Evolutionary conservation across 1,140 invertebrate species (phyloP).

Genomic region (Scaptomyza graminum): DNA sequence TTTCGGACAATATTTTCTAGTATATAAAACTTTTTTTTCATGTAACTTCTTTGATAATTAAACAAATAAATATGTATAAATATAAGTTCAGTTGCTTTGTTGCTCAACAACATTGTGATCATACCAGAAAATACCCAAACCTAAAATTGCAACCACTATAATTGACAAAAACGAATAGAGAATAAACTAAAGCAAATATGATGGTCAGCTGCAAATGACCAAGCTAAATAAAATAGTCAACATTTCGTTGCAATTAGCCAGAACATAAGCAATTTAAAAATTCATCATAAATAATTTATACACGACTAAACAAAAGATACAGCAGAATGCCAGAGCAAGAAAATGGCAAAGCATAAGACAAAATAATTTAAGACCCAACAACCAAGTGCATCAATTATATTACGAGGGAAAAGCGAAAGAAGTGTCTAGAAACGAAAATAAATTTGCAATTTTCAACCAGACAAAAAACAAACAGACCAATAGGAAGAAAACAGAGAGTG

Average conservation of each 20-base stretch:
- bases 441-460: slow-evolving; percentile 40
- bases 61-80: no score
- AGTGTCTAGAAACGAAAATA: slow-evolving; percentile 64
- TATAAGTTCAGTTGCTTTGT: no score
- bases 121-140: no score
- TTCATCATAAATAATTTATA: slow-evolving; percentile 67
- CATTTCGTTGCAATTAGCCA: slow-evolving; percentile 59
- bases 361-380: slow-evolving; percentile 8
- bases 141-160: neutral
- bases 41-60: no score
- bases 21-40: no score
- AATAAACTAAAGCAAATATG: slow-evolving; percentile 27
- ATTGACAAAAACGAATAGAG: neutral
- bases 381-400: slow-evolving; percentile 36
- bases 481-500: neutral
- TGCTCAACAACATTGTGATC: no score
- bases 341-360: slow-evolving; percentile 1
- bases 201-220: slow-evolving; percentile 53
- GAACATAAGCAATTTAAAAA: slow-evolving; percentile 43
- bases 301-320: slow-evolving; percentile 50
- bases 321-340: slow-evolving; percentile 35
- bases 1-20: no score
- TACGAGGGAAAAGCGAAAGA: slow-evolving; percentile 31
- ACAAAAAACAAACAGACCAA: slow-evolving; percentile 20
- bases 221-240: slow-evolving; percentile 35